Conservation (phyloP, 2,797 vertebrate genomes). For the Betta splendens region DNA sequence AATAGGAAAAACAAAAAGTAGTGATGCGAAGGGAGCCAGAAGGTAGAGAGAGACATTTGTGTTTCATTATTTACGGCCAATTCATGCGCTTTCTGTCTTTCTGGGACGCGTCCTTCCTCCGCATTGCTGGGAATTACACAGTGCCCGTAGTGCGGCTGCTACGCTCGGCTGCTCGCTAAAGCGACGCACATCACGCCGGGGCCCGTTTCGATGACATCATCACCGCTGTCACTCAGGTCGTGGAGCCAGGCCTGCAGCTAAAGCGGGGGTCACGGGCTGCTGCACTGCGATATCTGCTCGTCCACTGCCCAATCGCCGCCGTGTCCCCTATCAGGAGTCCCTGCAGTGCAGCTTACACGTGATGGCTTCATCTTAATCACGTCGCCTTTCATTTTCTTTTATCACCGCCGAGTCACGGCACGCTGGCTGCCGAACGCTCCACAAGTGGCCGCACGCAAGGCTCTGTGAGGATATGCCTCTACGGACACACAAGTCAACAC, state of each 20-base stretch:
- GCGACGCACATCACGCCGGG: slow-evolving; percentile 57
- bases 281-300: slow-evolving; percentile 70
- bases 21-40: slow-evolving; percentile 59
- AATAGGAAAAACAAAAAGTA: slow-evolving; percentile 68
- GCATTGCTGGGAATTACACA: slow-evolving; percentile 60
- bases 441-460: slow-evolving; percentile 57
- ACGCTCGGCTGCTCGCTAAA: slow-evolving; percentile 74
- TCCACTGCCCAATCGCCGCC: slow-evolving; percentile 47
- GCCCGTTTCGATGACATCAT: slow-evolving; percentile 82
- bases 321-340: slow-evolving; percentile 49
- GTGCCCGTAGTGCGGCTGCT: slow-evolving; percentile 53
- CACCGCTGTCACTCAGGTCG: slow-evolving; percentile 73
- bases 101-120: slow-evolving; percentile 46
- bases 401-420: slow-evolving; percentile 58
- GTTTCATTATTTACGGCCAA: slow-evolving; percentile 73
- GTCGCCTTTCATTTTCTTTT: slow-evolving; percentile 78
- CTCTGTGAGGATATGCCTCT: slow-evolving; percentile 15
- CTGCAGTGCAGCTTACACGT: slow-evolving; percentile 64
- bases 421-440: slow-evolving; percentile 51
- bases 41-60: slow-evolving; percentile 66
- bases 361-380: slow-evolving; percentile 82
- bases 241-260: slow-evolving; percentile 66
- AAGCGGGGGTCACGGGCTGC: slow-evolving; percentile 69
- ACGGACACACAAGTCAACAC: slow-evolving; percentile 10
- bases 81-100: slow-evolving; percentile 35